A percentile compares a stretch with the other conserved stretches of the same genome.
Evolutionary conservation across 2,888 invertebrate species (phyloP).

Genomic region (Brassicogethes aeneus): DNA sequence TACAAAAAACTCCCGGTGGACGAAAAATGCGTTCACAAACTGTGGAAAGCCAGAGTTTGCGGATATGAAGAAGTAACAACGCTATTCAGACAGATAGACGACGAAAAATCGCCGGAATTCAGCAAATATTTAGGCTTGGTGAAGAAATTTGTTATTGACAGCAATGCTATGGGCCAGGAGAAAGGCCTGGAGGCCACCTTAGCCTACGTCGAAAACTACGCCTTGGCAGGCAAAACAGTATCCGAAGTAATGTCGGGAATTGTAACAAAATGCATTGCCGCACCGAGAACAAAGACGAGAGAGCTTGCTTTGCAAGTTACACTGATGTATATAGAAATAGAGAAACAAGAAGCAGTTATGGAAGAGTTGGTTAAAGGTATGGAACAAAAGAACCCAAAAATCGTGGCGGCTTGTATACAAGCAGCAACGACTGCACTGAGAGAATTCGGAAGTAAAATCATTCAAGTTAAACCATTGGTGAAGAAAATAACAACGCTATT

Average conservation of each 20-base stretch:
- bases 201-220: slow-evolving; percentile 86
- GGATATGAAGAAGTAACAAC: slow-evolving; percentile 93
- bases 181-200: slow-evolving; percentile 89
- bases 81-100: slow-evolving; percentile 76
- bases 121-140: slow-evolving; percentile 82
- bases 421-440: slow-evolving; percentile 68
- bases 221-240: slow-evolving; percentile 76
- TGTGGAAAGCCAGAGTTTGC: slow-evolving; percentile 91
- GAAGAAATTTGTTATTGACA: slow-evolving; percentile 90
- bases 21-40: slow-evolving; percentile 86
- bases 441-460: slow-evolving; percentile 88
- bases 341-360: slow-evolving; percentile 81
- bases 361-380: slow-evolving; percentile 91
- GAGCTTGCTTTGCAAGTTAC: slow-evolving; percentile 84
- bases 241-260: slow-evolving; percentile 73
- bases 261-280: slow-evolving; percentile 86
- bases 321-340: slow-evolving; percentile 92
- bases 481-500: slow-evolving; percentile 79
- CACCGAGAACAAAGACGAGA: slow-evolving; percentile 83
- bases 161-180: slow-evolving; percentile 92
- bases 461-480: slow-evolving; percentile 78
- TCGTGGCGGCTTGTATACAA: slow-evolving; percentile 75
- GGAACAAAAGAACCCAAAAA: slow-evolving; percentile 94
- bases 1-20: slow-evolving; percentile 81
- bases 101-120: slow-evolving; percentile 93